These are phyloP conservation scores for Hystrix brachyura DNA, from an alignment of 2,113 vertebrate genomes.

Conservation along the genomic window DNA sequence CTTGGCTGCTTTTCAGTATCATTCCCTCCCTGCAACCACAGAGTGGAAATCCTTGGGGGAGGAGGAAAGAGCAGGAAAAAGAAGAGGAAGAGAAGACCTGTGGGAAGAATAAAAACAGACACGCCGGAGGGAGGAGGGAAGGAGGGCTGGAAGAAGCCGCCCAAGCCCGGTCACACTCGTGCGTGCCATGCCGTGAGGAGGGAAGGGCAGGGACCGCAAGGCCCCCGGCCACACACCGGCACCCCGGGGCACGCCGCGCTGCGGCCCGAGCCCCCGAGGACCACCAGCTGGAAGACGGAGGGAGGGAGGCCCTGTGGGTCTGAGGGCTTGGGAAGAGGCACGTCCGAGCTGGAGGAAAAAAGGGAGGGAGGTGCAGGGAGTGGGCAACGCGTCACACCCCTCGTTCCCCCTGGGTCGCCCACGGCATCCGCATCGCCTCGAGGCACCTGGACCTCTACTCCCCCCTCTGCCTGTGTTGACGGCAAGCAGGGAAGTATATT, in stretches of 20 bases:
- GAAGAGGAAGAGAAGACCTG: not conserved
- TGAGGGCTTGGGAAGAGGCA: not conserved
- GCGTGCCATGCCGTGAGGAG: not conserved
- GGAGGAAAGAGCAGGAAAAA: not conserved
- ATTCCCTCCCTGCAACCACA: not conserved
- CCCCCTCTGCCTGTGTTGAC: not conserved
- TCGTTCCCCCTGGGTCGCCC: not conserved
- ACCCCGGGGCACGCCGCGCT: not conserved
- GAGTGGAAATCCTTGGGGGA: not conserved
- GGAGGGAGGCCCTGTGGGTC: not conserved
- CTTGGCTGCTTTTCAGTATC: not conserved
- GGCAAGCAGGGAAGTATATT: not conserved
- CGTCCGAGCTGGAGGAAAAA: not conserved
- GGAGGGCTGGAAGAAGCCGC: not conserved
- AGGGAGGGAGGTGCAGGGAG: not conserved
- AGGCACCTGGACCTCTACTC: not conserved
- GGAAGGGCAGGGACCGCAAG: not conserved
- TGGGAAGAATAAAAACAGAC: too few relatives aligned
- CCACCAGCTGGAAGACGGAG: not conserved
- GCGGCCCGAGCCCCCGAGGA: not conserved
- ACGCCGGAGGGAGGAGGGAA: not conserved
- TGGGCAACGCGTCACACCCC: not conserved
- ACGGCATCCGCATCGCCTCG: not conserved
- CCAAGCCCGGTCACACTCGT: not conserved
- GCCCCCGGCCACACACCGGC: not conserved